phyloP scores from a whole-genome alignment of 2,113 vertebrate genomes.

The Peromyscus californicus region DNA sequence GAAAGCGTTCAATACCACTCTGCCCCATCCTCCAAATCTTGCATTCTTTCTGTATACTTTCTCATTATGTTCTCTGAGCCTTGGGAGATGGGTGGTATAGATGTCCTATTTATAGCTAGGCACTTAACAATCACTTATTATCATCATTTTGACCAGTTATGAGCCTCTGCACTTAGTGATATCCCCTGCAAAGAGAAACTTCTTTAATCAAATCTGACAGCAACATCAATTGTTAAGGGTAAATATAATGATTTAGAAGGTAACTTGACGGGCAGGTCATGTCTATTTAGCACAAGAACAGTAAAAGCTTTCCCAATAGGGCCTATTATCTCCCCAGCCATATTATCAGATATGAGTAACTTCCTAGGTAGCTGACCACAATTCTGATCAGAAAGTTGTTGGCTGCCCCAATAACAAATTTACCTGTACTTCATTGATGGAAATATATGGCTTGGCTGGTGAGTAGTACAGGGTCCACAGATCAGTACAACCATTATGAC shows the following conservation, averaged over 20 bases:
- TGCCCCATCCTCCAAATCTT: not conserved
- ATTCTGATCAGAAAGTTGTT: not conserved
- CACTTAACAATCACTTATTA: not conserved
- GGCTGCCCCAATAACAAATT: not conserved
- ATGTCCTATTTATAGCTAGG: not conserved
- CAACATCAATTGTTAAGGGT: no score
- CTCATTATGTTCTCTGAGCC: not conserved
- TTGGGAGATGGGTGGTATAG: not conserved
- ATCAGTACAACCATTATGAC: not conserved
- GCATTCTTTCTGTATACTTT: not conserved
- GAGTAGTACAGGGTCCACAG: not conserved
- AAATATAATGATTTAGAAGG: not conserved
- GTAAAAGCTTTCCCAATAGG: no score
- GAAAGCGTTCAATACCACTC: not conserved
- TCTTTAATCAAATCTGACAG: not conserved
- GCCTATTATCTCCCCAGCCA: no score
- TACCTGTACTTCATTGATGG: not conserved
- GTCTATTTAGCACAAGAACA: not conserved
- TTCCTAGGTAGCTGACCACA: not conserved
- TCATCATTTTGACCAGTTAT: not conserved
- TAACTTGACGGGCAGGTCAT: not conserved
- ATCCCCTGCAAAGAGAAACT: not conserved
- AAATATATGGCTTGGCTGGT: not conserved
- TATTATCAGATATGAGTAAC: not conserved
- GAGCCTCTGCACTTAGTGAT: not conserved